Evolutionary conservation across 2,113 vertebrate species (phyloP).

Genomic region (Hypomesus transpacificus): DNA sequence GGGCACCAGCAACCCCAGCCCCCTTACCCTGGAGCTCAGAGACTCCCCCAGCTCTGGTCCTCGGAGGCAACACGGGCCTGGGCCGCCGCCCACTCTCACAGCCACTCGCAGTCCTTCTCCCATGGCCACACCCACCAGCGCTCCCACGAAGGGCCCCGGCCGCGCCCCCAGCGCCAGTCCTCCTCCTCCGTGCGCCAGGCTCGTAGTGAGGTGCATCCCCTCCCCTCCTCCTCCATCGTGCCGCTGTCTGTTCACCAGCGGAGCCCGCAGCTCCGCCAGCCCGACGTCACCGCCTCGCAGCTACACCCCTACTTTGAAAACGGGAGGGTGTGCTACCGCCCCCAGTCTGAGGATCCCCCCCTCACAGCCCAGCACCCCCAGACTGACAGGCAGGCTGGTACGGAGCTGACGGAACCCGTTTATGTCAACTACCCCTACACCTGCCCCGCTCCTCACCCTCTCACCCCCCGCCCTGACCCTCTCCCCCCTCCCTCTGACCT

Average conservation of each 20-base stretch:
- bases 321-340: constrained; percentile 60
- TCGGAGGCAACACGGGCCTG: constrained; percentile 52
- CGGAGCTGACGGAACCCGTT: constrained; percentile 64
- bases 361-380: constrained; percentile 17
- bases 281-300: constrained; percentile 40
- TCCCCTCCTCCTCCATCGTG: constrained; percentile 22
- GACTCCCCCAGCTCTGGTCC: constrained; percentile 52
- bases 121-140: constrained; percentile 32
- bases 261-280: constrained; percentile 32
- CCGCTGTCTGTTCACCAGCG: constrained; percentile 36
- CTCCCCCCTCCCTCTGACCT: constrained; percentile 20
- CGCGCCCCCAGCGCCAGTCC: constrained; percentile 35
- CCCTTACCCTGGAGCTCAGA: constrained; percentile 21
- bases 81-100: constrained; percentile 42
- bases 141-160: constrained; percentile 15
- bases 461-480: constrained; percentile 49
- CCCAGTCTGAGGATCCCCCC: constrained; percentile 24
- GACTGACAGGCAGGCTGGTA: constrained; percentile 16
- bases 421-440: constrained; percentile 74
- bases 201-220: constrained; percentile 44
- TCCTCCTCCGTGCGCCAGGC: constrained; percentile 46
- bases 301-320: constrained; percentile 65
- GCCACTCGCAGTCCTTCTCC: constrained; percentile 42
- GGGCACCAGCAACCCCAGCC: constrained; percentile 28
- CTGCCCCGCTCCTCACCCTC: constrained; percentile 22